Conservation (phyloP, 2,113 vertebrate species). For the Calonectris borealis region DNA sequence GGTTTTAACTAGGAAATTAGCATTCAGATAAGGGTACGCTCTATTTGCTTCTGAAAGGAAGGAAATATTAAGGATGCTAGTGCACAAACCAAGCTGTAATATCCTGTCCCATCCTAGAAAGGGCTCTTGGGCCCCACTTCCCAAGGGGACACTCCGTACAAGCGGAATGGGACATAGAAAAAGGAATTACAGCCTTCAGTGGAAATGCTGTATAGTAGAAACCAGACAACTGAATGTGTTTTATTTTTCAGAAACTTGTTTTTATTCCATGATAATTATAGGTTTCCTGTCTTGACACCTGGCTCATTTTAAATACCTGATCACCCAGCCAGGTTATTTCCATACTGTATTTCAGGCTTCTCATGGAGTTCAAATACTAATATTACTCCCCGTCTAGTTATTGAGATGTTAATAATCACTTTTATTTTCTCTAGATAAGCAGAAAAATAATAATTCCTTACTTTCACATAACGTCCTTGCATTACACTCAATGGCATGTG, state of each 20-base stretch:
- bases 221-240: not conserved
- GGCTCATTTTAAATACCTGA: not conserved
- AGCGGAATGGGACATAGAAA: conserved; percentile 45
- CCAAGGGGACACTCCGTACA: conserved; percentile 9
- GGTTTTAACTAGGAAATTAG: conserved; percentile 97
- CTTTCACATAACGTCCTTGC: not conserved
- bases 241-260: conserved; percentile 26
- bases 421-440: conserved; percentile 43
- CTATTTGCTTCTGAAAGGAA: conserved; percentile 88
- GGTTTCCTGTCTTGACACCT: conserved; percentile 1
- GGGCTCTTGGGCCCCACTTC: conserved; percentile 61
- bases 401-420: not conserved
- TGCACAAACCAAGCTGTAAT: conserved; percentile 81
- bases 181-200: conserved; percentile 32
- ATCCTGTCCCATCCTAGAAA: conserved; percentile 80
- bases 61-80: conserved; percentile 87
- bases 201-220: not conserved
- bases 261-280: conserved; percentile 8
- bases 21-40: conserved; percentile 95
- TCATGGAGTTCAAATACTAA: not conserved
- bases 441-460: conserved; percentile 7
- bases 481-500: not conserved
- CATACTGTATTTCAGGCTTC: not conserved
- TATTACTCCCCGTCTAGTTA: not conserved
- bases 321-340: not conserved